Conservation (phyloP, 2,797 vertebrate species). For the Poeciliopsis infans region DNA sequence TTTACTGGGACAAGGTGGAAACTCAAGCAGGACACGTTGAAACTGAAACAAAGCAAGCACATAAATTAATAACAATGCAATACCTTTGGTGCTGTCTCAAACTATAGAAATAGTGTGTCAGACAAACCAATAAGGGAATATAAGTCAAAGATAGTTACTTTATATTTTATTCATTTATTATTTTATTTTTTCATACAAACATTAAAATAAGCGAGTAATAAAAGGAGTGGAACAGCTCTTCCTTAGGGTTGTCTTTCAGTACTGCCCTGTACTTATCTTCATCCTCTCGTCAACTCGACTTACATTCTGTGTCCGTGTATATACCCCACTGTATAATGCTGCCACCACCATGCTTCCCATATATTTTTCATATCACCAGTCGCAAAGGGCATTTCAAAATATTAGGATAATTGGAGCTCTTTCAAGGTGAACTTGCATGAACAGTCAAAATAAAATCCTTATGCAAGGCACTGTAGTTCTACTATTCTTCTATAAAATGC, state of each 20-base stretch:
- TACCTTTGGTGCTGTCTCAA: not conserved
- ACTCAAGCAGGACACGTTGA: constrained; percentile 31
- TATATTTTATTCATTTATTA: not conserved
- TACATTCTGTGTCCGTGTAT: not conserved
- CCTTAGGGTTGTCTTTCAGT: not conserved
- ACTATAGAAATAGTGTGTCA: not conserved
- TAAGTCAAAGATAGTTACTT: not conserved
- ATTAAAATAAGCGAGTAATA: not conserved
- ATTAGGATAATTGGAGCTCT: not conserved
- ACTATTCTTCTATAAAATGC: not conserved
- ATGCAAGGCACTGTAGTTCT: not conserved
- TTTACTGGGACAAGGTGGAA: constrained; percentile 33
- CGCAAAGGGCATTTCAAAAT: not conserved
- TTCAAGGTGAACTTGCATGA: not conserved
- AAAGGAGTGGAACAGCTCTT: not conserved
- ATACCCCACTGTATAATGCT: too few relatives aligned
- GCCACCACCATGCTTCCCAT: not conserved
- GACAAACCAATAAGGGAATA: not conserved
- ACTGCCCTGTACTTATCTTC: not conserved
- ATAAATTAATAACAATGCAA: not conserved
- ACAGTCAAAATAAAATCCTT: not conserved
- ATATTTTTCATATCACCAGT: not conserved
- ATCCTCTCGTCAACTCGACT: not conserved
- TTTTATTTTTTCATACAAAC: not conserved
- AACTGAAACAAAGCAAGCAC: constrained; percentile 20